These are phyloP conservation scores for Leucophora obtusa DNA, from an alignment of 2,888 invertebrate species.

Conservation along the genomic window DNA sequence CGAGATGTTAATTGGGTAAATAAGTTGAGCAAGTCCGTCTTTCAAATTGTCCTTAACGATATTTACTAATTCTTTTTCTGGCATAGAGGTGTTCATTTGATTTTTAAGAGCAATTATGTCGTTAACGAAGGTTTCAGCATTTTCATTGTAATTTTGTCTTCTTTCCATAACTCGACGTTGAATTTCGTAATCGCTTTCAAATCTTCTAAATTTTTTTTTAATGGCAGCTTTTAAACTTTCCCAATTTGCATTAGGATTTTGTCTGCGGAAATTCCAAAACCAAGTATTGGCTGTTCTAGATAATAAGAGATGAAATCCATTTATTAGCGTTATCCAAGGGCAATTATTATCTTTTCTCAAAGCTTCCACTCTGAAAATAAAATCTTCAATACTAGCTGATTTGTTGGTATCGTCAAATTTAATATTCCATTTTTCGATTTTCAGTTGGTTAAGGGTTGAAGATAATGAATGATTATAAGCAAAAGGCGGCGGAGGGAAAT, in stretches of 20 bases:
- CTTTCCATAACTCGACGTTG: too few species aligned
- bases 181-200: too few species aligned
- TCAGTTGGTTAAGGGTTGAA: too few species aligned
- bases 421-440: neutral
- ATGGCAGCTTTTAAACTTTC: too few species aligned
- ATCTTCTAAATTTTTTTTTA: neutral
- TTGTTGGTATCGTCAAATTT: slow-evolving; percentile 5
- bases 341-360: neutral
- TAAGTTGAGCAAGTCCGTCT: neutral
- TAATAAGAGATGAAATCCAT: slow-evolving; percentile 8
- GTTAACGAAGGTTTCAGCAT: neutral
- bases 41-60: neutral
- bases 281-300: neutral
- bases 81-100: neutral
- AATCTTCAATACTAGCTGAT: slow-evolving; percentile 1
- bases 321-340: neutral
- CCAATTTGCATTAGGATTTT: too few species aligned
- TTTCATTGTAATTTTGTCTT: too few species aligned
- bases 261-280: too few species aligned
- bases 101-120: neutral
- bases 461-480: too few species aligned
- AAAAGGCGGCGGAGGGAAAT: too few species aligned
- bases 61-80: neutral
- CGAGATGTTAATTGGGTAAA: neutral
- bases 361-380: slow-evolving; percentile 2